Evolutionary conservation across 2,113 vertebrate species (phyloP).

Genomic region (Holacanthus passer): DNA sequence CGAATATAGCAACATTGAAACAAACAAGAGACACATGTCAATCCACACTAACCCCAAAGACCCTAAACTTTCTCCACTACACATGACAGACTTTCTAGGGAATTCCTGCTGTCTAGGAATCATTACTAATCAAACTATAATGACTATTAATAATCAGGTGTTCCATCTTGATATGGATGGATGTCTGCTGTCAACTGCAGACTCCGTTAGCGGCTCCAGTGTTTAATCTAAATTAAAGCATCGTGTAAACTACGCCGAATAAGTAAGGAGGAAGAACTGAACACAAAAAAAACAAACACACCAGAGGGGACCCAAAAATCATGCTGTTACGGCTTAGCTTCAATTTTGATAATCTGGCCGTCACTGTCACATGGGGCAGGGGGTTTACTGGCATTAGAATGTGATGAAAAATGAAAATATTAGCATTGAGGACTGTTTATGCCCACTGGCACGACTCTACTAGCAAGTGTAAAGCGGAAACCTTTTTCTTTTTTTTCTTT

Average conservation of each 20-base stretch:
- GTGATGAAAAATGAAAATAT: constrained; percentile 51
- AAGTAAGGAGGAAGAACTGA: neutral
- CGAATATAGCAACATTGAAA: constrained; percentile 64
- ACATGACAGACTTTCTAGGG: constrained; percentile 24
- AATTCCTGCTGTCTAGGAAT: neutral
- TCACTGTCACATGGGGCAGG: constrained; percentile 27
- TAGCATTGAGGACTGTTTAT: constrained; percentile 26
- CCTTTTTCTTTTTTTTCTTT: neutral
- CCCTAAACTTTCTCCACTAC: constrained; percentile 23
- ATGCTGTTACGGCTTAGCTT: constrained; percentile 10
- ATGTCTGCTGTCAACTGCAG: constrained; percentile 39
- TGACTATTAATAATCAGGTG: constrained; percentile 14
- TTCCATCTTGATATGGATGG: constrained; percentile 6
- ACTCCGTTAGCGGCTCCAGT: constrained; percentile 31
- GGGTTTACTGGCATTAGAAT: constrained; percentile 44
- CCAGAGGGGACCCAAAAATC: constrained; percentile 7
- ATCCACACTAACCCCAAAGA: constrained; percentile 44
- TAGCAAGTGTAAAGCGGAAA: constrained; percentile 14
- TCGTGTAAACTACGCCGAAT: constrained; percentile 44
- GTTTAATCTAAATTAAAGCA: constrained; percentile 61
- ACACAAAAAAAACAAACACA: constrained; percentile 1
- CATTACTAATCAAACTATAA: constrained; percentile 15
- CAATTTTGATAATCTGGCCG: constrained; percentile 32
- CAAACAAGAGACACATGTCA: constrained; percentile 64
- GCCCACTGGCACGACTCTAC: constrained; percentile 28